phyloP scores from a whole-genome alignment of 2,113 vertebrate species.

The Coturnix japonica region DNA sequence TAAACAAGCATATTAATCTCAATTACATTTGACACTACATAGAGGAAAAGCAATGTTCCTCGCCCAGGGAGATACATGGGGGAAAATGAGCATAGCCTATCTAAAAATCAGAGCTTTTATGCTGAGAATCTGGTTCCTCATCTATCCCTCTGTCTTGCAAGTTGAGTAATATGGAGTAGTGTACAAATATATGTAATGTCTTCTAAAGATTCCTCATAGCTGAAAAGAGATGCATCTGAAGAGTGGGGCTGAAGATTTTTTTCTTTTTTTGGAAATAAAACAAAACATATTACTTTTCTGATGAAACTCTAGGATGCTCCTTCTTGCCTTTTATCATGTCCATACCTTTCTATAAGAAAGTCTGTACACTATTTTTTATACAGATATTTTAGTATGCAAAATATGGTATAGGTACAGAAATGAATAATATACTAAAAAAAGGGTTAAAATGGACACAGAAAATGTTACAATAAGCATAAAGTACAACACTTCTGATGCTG shows the following conservation, averaged over 20 bases:
- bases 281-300: background rate
- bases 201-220: background rate
- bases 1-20: constrained; percentile 49
- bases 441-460: background rate
- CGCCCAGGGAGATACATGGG: fast-evolving
- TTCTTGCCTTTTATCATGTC: background rate
- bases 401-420: fast-evolving
- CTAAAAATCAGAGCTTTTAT: background rate
- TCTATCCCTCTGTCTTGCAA: background rate
- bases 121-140: background rate
- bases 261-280: background rate
- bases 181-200: background rate
- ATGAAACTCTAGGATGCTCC: background rate
- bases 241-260: background rate
- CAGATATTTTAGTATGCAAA: background rate
- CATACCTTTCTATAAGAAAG: background rate
- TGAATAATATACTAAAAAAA: background rate
- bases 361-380: background rate
- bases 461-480: background rate
- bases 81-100: background rate
- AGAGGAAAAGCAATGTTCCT: background rate
- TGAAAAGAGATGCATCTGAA: background rate
- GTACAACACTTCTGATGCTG: background rate
- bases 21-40: constrained; percentile 14
- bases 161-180: background rate